Conservation (phyloP, 37 sponge, comb jelly and placozoan genomes). For the Lycopodina hypogea region DNA sequence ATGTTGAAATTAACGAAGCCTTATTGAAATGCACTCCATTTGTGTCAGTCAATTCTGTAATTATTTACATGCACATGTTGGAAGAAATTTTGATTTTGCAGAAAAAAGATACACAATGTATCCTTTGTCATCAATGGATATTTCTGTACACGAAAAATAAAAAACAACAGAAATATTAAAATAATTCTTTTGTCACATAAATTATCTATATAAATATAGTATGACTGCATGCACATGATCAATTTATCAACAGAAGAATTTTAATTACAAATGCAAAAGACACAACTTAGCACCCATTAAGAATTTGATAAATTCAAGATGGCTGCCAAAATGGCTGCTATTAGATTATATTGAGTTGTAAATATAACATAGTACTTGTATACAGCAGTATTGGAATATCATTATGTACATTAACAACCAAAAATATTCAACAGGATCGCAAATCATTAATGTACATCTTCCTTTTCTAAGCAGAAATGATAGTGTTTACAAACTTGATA, state of each 20-base stretch:
- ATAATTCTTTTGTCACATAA: too few species aligned
- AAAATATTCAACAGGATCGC: too few species aligned
- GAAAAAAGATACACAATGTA: conserved; percentile 55
- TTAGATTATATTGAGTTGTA: too few species aligned
- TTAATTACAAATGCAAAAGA: too few species aligned
- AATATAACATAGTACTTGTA: too few species aligned
- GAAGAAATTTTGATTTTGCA: conserved; percentile 69
- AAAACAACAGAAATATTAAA: too few species aligned
- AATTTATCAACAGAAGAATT: background rate
- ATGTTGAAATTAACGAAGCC: too few species aligned
- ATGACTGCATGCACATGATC: background rate
- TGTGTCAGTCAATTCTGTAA: too few species aligned
- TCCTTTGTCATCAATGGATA: conserved; percentile 79
- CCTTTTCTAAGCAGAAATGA: conserved; percentile 76
- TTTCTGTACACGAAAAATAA: conserved; percentile 37
- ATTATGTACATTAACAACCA: background rate
- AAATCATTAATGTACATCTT: conserved; percentile 82
- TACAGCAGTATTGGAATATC: background rate
- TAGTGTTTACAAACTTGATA: conserved; percentile 79
- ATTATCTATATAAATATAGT: background rate
- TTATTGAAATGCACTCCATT: too few species aligned
- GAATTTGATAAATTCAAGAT: too few species aligned
- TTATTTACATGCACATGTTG: conserved; percentile 55
- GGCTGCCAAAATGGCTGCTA: too few species aligned
- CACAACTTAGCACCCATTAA: too few species aligned